phyloP scores from a whole-genome alignment of 2,888 invertebrate species.

The Ferrisia virgata region DNA sequence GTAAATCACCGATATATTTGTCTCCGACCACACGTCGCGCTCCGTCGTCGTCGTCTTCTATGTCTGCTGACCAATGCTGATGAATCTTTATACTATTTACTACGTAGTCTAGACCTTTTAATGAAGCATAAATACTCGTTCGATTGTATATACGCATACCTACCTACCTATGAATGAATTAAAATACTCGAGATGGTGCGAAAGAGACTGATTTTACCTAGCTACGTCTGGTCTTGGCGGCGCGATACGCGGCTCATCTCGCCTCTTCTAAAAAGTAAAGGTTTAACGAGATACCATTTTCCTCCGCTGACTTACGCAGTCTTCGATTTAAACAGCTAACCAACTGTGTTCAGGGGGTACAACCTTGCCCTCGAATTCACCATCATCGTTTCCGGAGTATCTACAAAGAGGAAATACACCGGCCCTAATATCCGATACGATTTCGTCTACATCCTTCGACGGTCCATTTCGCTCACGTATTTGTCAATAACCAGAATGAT shows the following conservation, averaged over 20 bases:
- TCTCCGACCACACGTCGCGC: conserved; percentile 8
- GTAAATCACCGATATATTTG: conserved; percentile 13
- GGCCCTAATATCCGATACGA: no score
- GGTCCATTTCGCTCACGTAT: background rate
- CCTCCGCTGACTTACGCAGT: no score
- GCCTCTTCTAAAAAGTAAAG: no score
- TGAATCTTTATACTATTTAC: background rate
- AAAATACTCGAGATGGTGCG: background rate
- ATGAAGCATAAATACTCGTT: background rate
- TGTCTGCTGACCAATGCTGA: background rate
- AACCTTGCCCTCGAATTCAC: no score
- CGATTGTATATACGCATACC: no score
- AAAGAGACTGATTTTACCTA: background rate
- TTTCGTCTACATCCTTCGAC: background rate
- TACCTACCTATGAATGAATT: background rate
- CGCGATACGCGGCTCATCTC: background rate
- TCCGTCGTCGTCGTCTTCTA: background rate
- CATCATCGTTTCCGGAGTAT: background rate
- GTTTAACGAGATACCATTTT: no score
- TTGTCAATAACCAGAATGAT: no score
- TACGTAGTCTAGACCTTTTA: background rate
- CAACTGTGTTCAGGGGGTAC: no score
- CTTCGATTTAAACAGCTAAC: no score
- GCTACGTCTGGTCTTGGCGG: background rate
- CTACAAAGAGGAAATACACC: background rate